Evolutionary conservation across 2,113 vertebrate species (phyloP).

Genomic region (Crotophaga sulcirostris): DNA sequence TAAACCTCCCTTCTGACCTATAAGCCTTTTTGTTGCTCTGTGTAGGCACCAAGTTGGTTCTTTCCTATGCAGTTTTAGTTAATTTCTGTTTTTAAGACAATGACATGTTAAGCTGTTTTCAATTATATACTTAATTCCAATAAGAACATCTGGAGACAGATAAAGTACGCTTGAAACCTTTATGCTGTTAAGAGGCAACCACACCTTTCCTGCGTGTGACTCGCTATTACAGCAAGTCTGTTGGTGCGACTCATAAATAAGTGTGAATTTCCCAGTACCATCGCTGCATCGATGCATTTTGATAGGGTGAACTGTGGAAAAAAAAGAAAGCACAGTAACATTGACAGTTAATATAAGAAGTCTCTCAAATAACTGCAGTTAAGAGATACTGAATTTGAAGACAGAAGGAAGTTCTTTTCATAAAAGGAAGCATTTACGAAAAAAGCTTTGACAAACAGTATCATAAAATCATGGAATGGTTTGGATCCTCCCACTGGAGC

Average conservation of each 20-base stretch:
- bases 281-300: conserved; percentile 90
- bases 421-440: no score
- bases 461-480: no score
- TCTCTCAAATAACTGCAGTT: neutral
- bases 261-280: conserved; percentile 94
- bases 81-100: neutral
- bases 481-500: no score
- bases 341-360: neutral
- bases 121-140: neutral
- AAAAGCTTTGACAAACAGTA: neutral
- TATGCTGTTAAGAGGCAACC: neutral
- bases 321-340: neutral
- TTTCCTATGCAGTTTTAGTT: neutral
- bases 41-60: neutral
- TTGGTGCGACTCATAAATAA: conserved; percentile 89
- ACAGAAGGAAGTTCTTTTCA: neutral
- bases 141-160: neutral
- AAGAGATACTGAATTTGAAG: neutral
- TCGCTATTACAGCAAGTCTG: conserved; percentile 91
- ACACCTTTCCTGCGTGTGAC: conserved; percentile 93
- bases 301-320: conserved; percentile 86
- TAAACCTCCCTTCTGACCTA: neutral
- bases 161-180: fast-evolving
- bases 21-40: neutral
- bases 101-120: neutral